Percentiles rank a stretch among this genome's conserved stretches.
phyloP scores from a whole-genome alignment of 2,797 vertebrate genomes.

The Hapalemur alaotrensis region DNA sequence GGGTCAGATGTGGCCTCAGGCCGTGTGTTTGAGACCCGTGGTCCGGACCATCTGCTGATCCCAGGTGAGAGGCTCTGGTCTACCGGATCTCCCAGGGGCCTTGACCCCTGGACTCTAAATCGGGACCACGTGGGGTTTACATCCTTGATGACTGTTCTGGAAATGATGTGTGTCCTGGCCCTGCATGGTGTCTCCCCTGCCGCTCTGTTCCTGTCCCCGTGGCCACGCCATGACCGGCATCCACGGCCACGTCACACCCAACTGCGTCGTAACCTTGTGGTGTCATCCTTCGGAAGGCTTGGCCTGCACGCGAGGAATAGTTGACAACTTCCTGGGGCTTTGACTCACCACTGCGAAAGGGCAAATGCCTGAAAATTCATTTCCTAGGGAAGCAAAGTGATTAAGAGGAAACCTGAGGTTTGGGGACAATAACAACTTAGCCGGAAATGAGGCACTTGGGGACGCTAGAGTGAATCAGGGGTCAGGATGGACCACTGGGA shows the following conservation, averaged over 20 bases:
- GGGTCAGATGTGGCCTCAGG: not conserved
- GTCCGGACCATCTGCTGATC: not conserved
- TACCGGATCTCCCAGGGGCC: not conserved
- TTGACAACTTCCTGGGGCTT: constrained; percentile 20
- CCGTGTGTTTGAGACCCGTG: not conserved
- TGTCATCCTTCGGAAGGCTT: constrained; percentile 10
- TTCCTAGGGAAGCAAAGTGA: not conserved
- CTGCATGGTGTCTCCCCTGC: not conserved
- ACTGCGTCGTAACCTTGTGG: not conserved
- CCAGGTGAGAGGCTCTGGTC: not conserved
- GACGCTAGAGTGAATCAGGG: not conserved
- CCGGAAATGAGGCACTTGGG: not conserved
- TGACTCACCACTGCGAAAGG: constrained; percentile 43
- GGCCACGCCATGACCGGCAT: not conserved
- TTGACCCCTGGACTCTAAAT: not conserved
- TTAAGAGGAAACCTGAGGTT: not conserved
- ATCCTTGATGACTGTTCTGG: not conserved
- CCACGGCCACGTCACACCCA: not conserved
- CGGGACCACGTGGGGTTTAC: not conserved
- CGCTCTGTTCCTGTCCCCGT: not conserved
- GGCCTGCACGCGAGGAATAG: not conserved
- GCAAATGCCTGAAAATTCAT: not conserved
- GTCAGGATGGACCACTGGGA: not conserved
- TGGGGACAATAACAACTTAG: not conserved
- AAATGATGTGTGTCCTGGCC: not conserved